Evolutionary conservation across 2,113 vertebrate species (phyloP), one percentile per base, ranked within the genome.

Genomic region (Australoheros scitulus): DNA sequence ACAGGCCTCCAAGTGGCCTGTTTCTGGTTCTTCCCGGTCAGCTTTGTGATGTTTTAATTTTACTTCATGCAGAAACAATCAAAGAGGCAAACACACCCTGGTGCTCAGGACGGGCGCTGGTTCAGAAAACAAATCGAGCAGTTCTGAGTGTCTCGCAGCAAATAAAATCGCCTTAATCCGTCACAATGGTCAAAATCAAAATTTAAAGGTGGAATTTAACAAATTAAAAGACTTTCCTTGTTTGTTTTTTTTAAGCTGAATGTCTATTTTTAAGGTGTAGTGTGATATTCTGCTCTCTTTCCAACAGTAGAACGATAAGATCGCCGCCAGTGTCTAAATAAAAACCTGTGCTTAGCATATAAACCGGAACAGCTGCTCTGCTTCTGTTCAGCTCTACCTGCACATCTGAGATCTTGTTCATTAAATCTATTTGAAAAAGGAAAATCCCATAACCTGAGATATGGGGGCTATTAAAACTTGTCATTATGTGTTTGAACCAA

Each of bases 1-100:
- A 29, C 72, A 56, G 22, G n/a, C 36, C 50, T 80, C 15, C 68
- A 50, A 75, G 15, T 32, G 3, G 22, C 26, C 18, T 4, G 10
- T 41, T 36, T 74, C 36, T 34, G 41, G 34, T 74, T 75, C 14
- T 20, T 38, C 38, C 10, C 29, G 24, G 57, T 77, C 58, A 41
- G 14, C 26, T 77, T 57, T 76, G 57, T 61, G 26, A 50, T 36
- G 29, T 61, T 83, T 76, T 43, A 76, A 55, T 32, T 72, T 72
- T 55, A 20, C 68, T 72, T 72, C 47, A 55, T 34, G 47, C 26
- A 72, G 68, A 72, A 72, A 20, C 47, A 72, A 55, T 72, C 47
- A 55, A 55, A 72, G 47, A 72, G 11, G 11, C 18, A 55, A 72
- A 72, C 68, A 14, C 65, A 29, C 65, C 65, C 24, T 24, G 7